Evolutionary conservation across 2,888 invertebrate species (phyloP), one percentile per base, ranked within the genome.

Genomic region (Augochlorella aurata): DNA sequence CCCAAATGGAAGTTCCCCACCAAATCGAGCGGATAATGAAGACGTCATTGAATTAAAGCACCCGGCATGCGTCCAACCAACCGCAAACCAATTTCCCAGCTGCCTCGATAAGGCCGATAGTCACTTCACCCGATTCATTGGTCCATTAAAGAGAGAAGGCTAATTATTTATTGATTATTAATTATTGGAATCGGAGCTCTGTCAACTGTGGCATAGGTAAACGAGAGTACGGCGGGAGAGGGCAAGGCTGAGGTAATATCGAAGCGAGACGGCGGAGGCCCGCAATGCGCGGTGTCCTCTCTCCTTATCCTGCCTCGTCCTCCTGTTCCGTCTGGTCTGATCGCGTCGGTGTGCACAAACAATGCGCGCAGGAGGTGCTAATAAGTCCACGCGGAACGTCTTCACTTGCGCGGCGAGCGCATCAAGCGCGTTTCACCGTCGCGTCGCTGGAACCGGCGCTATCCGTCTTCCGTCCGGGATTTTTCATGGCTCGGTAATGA

Each of bases 381-480:
- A 92, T 92, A 88, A 88, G 89, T 89, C 86, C 85, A 82, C 84
- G 84, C 75, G 85, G 84, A 90, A 91, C 89, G 87, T 92, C 92
- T 91, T 91, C 89, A 92, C 92, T 87, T 84, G 85, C 82, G 73
- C 85, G 50, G 50, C 76, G 68, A 76, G 74, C 71, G 75, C 85
- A 84, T 85, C 85, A 83, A 75, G 83, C 81, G 84, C 87, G 75
- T 85, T 83, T 84, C 88, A 85, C 85, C 85, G 84, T 86, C 87
- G 83, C 38, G 16, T 58, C 58, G 16, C 16, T 29, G 24, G 58
- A 24, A 24, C 82, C 86, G 86, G 87, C 85, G 85, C 86, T 87
- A 90, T 91, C 89, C 83, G 87, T 90, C 90, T 90, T 88, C 85
- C 86, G 86, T 86, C 82, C 84, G 85, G 86, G 87, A 88, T 82